Evolutionary conservation across 2,797 vertebrate species (phyloP), one percentile per base, ranked within the genome.

Genomic region (Erpetoichthys calabaricus): DNA sequence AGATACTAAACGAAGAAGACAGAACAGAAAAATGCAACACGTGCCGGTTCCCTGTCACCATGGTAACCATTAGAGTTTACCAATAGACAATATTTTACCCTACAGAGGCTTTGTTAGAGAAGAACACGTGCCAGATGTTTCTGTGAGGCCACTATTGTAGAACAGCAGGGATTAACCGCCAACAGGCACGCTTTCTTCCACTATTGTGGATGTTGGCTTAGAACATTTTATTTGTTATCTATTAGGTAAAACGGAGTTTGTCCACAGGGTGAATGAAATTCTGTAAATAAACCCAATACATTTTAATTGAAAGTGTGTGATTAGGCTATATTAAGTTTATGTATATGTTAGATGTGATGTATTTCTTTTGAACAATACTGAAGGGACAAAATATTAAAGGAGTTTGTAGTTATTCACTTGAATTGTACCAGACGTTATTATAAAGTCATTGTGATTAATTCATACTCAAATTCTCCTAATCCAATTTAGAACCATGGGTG

Each of bases 11-110:
- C 84, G 72, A 71, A 66, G 84, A 90, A 85, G 84, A 85, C 83
- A 81, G 73, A 57, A 66, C 79, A 77, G 80, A 86, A 93, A 88
- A 91, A 91, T 89, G 77, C 82, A 84, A 84, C 89, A 87, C 86
- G 84, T 90, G 89, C 86, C 87, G 70, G 71, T 85, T 82, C 83
- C 80, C 66, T 52, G 83, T 93, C 86, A 64, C 89, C 82, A 86
- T 70, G 88, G 89, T 76, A 89, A 92, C 86, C 4, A 75, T 73
- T 78, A 73, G 77, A 85, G 81, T 86, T 86, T 81, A 83, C 73
- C 80, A 74, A 68, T 68, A 73, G 71, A 76, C 77, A 76, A 67
- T 69, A 69, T 73, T 67, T 69, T 68, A 69, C 74, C 78, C 77
- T 83, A 83, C 80, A 56, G 72, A 67, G 77, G 75, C 78, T 82